Percentiles rank a stretch among this genome's conserved stretches.
phyloP scores from a whole-genome alignment of 1,140 invertebrate species.

The Ruditapes philippinarum region DNA sequence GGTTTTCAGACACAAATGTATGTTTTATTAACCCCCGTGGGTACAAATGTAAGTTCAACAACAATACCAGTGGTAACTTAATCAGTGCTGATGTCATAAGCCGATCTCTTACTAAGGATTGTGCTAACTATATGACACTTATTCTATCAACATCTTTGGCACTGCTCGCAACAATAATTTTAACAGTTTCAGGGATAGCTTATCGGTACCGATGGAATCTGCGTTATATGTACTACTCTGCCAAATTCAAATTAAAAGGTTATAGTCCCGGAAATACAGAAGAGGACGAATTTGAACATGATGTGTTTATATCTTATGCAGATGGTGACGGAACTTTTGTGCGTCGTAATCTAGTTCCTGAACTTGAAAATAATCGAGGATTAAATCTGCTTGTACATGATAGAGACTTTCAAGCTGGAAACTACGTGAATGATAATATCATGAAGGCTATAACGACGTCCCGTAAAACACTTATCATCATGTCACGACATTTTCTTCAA shows the following conservation, averaged over 20 bases:
- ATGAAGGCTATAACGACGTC: constrained; percentile 88
- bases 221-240: constrained; percentile 54
- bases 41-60: neutral
- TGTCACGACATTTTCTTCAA: constrained; percentile 89
- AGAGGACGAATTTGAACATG: neutral
- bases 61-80: neutral
- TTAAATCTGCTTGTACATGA: constrained; percentile 97
- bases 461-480: constrained; percentile 89
- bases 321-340: neutral
- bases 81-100: neutral
- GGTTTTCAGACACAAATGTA: neutral
- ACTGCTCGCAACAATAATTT: neutral
- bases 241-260: constrained; percentile 15
- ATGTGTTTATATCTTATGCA: constrained; percentile 24
- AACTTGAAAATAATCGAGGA: constrained; percentile 23
- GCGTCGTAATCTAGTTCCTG: neutral
- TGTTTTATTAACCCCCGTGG: neutral
- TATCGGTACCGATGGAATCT: constrained; percentile 62
- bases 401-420: constrained; percentile 94
- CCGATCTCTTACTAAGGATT: neutral
- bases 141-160: neutral
- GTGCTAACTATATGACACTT: neutral
- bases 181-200: neutral
- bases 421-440: constrained; percentile 90
- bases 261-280: neutral